phyloP scores from a whole-genome alignment of 2,113 vertebrate species.

The Argyrosomus japonicus region DNA sequence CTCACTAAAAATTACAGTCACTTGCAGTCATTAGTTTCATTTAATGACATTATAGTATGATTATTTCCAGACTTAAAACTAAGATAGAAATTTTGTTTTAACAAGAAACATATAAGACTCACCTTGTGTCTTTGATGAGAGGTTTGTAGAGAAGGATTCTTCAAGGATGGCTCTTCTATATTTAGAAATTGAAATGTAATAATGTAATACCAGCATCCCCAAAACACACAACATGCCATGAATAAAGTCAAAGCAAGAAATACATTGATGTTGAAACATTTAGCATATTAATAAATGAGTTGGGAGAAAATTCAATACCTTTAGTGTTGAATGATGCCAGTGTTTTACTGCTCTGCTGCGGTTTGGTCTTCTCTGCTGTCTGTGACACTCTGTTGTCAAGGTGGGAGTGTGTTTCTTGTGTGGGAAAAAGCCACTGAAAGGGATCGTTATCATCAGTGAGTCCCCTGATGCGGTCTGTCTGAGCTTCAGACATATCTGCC shows the following conservation, averaged over 20 bases:
- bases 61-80: background rate
- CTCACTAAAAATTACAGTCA: background rate
- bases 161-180: slow-evolving; percentile 27
- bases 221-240: background rate
- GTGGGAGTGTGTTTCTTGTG: slow-evolving; percentile 45
- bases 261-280: background rate
- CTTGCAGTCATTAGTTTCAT: background rate
- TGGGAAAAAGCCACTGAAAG: slow-evolving; percentile 61
- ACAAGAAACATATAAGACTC: slow-evolving; percentile 1
- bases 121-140: slow-evolving; percentile 40
- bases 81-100: background rate
- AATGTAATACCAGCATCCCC: background rate
- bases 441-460: slow-evolving; percentile 16
- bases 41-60: background rate
- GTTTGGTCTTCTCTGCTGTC: slow-evolving; percentile 10
- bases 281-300: background rate
- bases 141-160: background rate
- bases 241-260: background rate
- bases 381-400: slow-evolving; percentile 22
- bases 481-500: slow-evolving; percentile 57
- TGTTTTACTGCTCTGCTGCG: slow-evolving; percentile 14
- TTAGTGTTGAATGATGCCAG: slow-evolving; percentile 6
- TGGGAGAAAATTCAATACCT: slow-evolving; percentile 41
- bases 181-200: background rate
- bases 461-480: slow-evolving; percentile 29